phyloP scores from a whole-genome alignment of 2,888 invertebrate genomes.

The Herminia tarsipennalis region DNA sequence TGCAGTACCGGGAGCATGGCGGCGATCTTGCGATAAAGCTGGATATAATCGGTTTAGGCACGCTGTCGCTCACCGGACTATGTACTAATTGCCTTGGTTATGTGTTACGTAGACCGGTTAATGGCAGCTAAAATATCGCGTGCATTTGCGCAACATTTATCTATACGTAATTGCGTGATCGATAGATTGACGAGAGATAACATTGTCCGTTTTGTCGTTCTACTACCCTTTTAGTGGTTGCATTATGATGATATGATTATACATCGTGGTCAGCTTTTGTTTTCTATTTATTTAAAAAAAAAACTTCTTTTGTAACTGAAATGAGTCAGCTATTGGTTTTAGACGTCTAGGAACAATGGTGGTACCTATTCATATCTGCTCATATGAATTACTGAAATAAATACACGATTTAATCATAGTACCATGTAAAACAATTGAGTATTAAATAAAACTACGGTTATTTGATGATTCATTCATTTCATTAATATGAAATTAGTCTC shows the following conservation, averaged over 20 bases:
- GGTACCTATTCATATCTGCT: too few species aligned
- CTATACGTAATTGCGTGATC: constrained; percentile 56
- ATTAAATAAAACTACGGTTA: too few species aligned
- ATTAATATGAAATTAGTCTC: too few species aligned
- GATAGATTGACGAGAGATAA: constrained; percentile 71
- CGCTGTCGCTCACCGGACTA: constrained; percentile 78
- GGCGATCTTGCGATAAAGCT: constrained; percentile 72
- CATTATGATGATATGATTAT: constrained; percentile 27
- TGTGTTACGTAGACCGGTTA: constrained; percentile 71
- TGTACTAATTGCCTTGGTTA: constrained; percentile 77
- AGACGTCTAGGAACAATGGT: too few species aligned
- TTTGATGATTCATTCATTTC: too few species aligned
- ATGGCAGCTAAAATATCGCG: constrained; percentile 70
- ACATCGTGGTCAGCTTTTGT: background rate
- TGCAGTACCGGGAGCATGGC: constrained; percentile 48
- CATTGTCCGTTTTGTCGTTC: constrained; percentile 57
- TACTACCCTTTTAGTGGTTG: constrained; percentile 44
- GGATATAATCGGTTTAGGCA: constrained; percentile 77
- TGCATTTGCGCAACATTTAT: constrained; percentile 62
- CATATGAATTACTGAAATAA: too few species aligned
- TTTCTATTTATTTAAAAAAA: background rate
- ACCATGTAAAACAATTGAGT: too few species aligned
- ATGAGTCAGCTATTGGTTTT: too few species aligned
- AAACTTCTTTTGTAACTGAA: too few species aligned
- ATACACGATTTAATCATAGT: too few species aligned